Conservation (phyloP, 2,888 invertebrate species). For the Ceramica pisi region DNA sequence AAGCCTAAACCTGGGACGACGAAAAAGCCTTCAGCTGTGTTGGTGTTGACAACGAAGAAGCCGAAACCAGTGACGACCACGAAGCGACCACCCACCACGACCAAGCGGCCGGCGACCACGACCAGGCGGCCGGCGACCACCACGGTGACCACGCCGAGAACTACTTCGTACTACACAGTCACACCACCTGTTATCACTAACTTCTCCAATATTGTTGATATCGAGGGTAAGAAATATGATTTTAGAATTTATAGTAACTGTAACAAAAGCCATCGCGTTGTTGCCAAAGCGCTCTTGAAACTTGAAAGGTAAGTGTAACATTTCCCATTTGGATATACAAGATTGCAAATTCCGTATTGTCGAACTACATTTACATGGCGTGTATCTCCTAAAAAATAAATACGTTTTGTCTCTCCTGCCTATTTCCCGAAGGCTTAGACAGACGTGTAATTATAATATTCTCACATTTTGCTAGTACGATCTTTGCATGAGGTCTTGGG, state of each 20-base stretch:
- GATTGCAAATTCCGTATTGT: background rate
- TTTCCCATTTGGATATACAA: background rate
- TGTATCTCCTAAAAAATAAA: background rate
- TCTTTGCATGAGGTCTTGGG: no score
- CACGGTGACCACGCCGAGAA: constrained; percentile 73
- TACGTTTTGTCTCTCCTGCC: no score
- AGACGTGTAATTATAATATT: no score
- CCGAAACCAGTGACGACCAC: constrained; percentile 74
- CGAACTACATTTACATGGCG: background rate
- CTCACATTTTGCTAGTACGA: no score
- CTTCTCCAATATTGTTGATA: constrained; percentile 90
- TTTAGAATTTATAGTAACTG: constrained; percentile 20
- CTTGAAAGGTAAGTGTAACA: constrained; percentile 23
- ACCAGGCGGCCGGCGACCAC: constrained; percentile 75
- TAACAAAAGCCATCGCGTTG: no score
- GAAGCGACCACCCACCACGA: constrained; percentile 71
- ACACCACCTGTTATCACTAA: constrained; percentile 80
- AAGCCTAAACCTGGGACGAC: constrained; percentile 77
- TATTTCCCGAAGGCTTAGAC: no score
- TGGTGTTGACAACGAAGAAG: constrained; percentile 77
- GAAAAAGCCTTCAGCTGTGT: constrained; percentile 78
- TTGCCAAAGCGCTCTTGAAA: background rate
- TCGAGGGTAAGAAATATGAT: constrained; percentile 82
- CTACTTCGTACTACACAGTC: constrained; percentile 88
- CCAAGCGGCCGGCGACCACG: constrained; percentile 75